Evolutionary conservation across 2,113 vertebrate genomes (phyloP).

Genomic region (Scopus umbretta): DNA sequence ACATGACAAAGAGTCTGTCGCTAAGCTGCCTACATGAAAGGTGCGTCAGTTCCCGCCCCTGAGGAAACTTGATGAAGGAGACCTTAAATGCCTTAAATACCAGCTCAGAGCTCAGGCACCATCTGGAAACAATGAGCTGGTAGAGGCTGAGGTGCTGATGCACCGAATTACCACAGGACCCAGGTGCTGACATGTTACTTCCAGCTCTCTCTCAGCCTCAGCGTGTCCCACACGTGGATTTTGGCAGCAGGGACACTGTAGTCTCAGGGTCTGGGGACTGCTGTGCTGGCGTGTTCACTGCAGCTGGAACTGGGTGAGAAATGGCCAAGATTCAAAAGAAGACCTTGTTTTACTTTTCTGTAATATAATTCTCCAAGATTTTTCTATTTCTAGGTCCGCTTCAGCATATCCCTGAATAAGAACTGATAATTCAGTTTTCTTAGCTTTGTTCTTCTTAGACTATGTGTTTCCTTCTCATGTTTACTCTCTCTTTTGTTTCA

Average conservation of each 20-base stretch:
- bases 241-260: accelerated
- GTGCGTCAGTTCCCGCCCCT: neutral
- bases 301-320: neutral
- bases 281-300: accelerated
- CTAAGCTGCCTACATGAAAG: neutral
- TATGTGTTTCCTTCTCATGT: neutral
- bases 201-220: neutral
- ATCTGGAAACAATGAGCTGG: conserved; percentile 61
- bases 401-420: neutral
- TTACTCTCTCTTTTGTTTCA: neutral
- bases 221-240: neutral
- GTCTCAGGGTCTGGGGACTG: neutral
- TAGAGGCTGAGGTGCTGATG: conserved; percentile 39
- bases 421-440: too few species aligned
- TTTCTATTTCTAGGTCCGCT: neutral
- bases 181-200: conserved; percentile 60
- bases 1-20: neutral
- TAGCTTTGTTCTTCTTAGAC: neutral
- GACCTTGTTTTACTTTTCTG: neutral
- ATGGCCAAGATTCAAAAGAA: neutral
- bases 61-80: neutral
- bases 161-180: conserved; percentile 17
- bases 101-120: neutral
- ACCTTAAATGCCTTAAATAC: conserved; percentile 27
- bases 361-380: neutral